Evolutionary conservation across 2,113 vertebrate species (phyloP), one percentile per base, ranked within the genome.

Genomic region (Eublepharis macularius): DNA sequence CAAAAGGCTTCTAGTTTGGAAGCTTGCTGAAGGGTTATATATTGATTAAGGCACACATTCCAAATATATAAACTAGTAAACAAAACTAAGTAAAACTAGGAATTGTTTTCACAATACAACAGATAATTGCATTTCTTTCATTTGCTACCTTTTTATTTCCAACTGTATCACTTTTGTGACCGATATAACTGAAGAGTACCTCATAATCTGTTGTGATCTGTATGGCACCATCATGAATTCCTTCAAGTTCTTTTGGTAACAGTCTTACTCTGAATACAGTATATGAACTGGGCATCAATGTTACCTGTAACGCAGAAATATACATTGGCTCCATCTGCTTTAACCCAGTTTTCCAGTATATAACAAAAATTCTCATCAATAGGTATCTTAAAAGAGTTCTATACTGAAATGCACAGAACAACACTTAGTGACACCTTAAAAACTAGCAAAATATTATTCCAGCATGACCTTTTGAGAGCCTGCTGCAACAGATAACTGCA

Each of bases 131-230:
- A 36, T 51, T 29, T 34, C 36, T 63, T 65, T 29, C 45, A 26
- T 41, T 24, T 6, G 5, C 17, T 49, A 34, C n/a, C 43, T 57
- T 57, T 60, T 29, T 72, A 72, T 14, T 72, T 60, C 72, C 69
- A 74, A 0, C 1, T 1, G 86, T 11, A 60, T 72, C 12, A 63
- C 17, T 54, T 73, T 73, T 24, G 3, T 8, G 2, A 54, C 13
- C 2, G 80, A 81, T 34, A 80, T 1, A 3, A 19, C 73, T 34
- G 34, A 72, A 76, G 76, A 32, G 54, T 94, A 99, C 99, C 98
- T 99, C 98, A 90, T 98, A 99, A 94, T 99, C 99, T 92, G 98
- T 99, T 0, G 97, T 98, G 86, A 99, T 98, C 93, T 99, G 98
- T 82, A 99, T 95, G 78, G 98, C 98, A 92, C 98, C 98, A 29